Evolutionary conservation across 2,113 vertebrate species (phyloP).

Genomic region (Aepyceros melampus): DNA sequence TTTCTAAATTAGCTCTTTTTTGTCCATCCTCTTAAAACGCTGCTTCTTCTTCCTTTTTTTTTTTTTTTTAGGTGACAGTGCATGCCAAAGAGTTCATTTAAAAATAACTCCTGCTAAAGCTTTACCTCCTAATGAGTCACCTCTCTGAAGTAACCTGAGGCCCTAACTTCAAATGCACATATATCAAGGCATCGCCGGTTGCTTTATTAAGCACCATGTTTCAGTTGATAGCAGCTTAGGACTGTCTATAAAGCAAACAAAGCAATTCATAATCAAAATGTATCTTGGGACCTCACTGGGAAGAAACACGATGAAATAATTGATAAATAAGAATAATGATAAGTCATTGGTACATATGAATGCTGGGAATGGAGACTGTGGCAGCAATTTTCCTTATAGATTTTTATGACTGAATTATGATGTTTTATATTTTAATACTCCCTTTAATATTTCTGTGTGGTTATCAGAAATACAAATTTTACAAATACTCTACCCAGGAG

Average conservation of each 20-base stretch:
- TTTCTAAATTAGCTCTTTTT: background rate
- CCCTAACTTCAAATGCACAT: background rate
- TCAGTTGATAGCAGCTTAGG: background rate
- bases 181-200: background rate
- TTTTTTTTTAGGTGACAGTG: background rate
- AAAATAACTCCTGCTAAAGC: conserved; percentile 35
- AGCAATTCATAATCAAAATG: background rate
- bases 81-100: conserved; percentile 21
- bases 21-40: background rate
- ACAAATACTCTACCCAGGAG: background rate
- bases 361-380: background rate
- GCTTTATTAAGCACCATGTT: background rate
- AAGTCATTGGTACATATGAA: background rate
- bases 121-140: background rate
- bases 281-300: background rate
- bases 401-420: background rate
- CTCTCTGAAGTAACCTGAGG: background rate
- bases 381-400: background rate
- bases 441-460: background rate
- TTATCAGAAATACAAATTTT: background rate
- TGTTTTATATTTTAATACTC: background rate
- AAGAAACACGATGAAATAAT: background rate
- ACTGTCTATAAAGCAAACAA: background rate
- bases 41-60: background rate
- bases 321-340: background rate